Base-by-base conservation (phyloP, 2,797 vertebrate species). In the Vireo griseus region DNA sequence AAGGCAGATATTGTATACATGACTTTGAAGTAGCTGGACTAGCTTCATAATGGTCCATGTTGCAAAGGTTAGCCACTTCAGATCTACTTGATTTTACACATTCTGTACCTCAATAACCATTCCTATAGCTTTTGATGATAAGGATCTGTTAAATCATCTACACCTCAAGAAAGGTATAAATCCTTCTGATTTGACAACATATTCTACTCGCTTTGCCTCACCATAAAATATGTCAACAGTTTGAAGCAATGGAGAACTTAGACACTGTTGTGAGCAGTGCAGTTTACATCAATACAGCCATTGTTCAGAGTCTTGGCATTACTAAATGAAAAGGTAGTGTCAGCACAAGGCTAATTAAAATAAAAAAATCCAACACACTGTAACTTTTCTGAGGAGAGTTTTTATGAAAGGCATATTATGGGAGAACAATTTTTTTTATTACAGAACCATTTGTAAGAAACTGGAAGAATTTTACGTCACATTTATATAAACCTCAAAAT, bases 291-390 rank as follows among this genome's bases (percentile, higher is more conserved):
- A 96, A 71, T 91, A 67, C 13, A 39, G 0, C 4, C 72, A 74
- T 95, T 94, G 78, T 94, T 95, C 63, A 59, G 42, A 37, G n/a
- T 31, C 33, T 83, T 92, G 86, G 77, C 73, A 71, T 78, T 29
- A 50, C 24, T 54, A 81, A 81, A 78, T 84, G 66, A 92, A 91
- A 92, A 93, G 37, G 45, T 63, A 86, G 29, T 71, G 48, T 57
- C 58, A 51, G 62, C 47, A 72, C 9, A 61, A 42, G 29, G 26
- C 24, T 72, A 61, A 84, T 28, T 57, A 59, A 63, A 58, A 39
- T n/a, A 42, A 40, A 24, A 52, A 55, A 65, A 5, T 18, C 16
- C 31, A 58, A 31, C 4, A 6, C 16, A 55, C 6, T 76, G 9
- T 65, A 63, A 51, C 2, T 69, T 85, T 85, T 86, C 54, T 82